Percentiles rank a stretch among this genome's conserved stretches.
phyloP scores from a whole-genome alignment of 2,113 vertebrate species.

The Dasyornis broadbenti region DNA sequence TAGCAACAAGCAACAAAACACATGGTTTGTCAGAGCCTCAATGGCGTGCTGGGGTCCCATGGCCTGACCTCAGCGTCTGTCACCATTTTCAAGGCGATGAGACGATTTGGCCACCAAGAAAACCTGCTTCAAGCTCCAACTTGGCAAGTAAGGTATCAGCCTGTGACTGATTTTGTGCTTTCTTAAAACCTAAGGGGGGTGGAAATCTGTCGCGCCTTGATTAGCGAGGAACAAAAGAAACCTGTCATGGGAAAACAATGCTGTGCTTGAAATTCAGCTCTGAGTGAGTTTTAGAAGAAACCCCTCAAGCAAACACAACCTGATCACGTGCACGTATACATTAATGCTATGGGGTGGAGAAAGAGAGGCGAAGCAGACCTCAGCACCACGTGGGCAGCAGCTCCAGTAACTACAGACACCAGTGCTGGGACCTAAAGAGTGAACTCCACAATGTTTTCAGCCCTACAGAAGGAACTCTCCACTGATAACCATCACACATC shows the following conservation, averaged over 20 bases:
- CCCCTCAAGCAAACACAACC: neutral
- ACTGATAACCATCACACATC: neutral
- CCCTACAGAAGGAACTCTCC: neutral
- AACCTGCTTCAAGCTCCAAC: conserved; percentile 67
- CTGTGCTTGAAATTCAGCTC: neutral
- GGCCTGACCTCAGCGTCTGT: conserved; percentile 51
- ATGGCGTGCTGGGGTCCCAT: neutral
- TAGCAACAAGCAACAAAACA: neutral
- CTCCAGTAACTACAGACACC: neutral
- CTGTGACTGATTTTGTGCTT: conserved; percentile 65
- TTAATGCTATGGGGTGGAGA: neutral
- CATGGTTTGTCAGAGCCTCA: fast-evolving
- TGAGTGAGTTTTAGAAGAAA: neutral
- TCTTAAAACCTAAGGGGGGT: conserved; percentile 62
- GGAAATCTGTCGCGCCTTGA: conserved; percentile 64
- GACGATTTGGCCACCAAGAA: conserved; percentile 68
- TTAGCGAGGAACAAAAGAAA: conserved; percentile 65
- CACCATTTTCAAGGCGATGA: conserved; percentile 67
- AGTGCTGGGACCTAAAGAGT: neutral
- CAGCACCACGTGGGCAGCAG: neutral
- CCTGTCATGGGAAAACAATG: conserved; percentile 35
- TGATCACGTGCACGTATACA: fast-evolving
- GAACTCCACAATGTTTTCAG: fast-evolving
- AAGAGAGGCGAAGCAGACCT: neutral
- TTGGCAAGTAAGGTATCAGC: conserved; percentile 69